These are phyloP conservation scores for Agapetus fuscipes DNA, from an alignment of 2,888 invertebrate genomes.

Conservation along the genomic window DNA sequence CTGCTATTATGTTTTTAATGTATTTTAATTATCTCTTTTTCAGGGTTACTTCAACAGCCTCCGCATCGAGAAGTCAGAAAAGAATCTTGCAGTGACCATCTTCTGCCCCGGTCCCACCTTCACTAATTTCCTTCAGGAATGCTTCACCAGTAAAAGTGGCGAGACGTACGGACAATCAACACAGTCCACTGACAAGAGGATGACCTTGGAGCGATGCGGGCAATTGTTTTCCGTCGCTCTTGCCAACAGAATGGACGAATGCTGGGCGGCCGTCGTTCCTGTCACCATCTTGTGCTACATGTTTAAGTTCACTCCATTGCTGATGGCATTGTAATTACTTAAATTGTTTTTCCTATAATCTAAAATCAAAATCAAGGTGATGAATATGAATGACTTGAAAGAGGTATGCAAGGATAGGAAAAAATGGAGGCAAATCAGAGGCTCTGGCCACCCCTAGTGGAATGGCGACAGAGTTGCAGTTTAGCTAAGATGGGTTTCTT, in stretches of 20 bases:
- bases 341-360: no score
- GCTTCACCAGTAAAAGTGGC: conserved; percentile 55
- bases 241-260: conserved; percentile 50
- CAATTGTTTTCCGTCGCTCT: conserved; percentile 48
- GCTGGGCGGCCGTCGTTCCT: conserved; percentile 63
- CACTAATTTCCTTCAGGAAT: conserved; percentile 56
- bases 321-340: no score
- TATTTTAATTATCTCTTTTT: no score
- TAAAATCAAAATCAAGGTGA: no score
- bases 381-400: no score
- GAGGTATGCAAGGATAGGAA: no score
- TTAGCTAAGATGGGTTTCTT: no score
- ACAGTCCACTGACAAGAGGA: conserved; percentile 36
- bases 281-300: conserved; percentile 48
- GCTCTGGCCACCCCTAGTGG: no score
- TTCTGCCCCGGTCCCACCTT: conserved; percentile 71
- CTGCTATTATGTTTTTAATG: no score
- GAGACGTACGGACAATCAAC: conserved; percentile 36
- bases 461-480: no score
- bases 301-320: no score
- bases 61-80: conserved; percentile 47
- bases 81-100: conserved; percentile 50
- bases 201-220: conserved; percentile 49
- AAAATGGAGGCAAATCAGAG: no score
- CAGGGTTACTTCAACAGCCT: conserved; percentile 67